Percentiles rank a stretch among this genome's conserved stretches.
Conservation (phyloP, 2,113 vertebrate genomes). For the Donacobius atricapilla region DNA sequence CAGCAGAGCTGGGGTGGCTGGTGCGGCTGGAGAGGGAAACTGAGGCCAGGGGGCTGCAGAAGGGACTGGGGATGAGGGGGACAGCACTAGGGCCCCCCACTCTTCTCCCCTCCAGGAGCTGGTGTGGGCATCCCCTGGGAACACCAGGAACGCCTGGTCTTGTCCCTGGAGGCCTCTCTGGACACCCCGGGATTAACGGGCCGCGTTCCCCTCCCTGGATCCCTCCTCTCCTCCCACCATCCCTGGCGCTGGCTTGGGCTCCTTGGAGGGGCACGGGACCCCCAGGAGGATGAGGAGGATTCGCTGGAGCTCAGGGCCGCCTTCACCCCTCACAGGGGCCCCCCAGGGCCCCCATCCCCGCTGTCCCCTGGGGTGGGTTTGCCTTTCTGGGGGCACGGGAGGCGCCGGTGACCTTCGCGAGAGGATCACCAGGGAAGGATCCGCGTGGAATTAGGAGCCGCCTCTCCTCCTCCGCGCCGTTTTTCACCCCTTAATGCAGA, state of each 20-base stretch:
- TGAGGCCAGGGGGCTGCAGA: not conserved
- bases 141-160: rapidly evolving
- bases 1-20: not conserved
- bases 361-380: not conserved
- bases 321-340: rapidly evolving
- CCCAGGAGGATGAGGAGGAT: not conserved
- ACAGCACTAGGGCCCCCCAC: rapidly evolving
- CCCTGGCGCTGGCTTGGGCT: not conserved
- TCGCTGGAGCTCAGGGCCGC: rapidly evolving
- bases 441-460: not conserved
- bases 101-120: not conserved
- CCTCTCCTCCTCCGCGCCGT: not conserved
- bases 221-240: not conserved
- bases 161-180: not conserved
- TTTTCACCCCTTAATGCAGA: constrained; percentile 21
- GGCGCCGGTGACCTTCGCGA: not conserved
- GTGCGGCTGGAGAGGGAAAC: not conserved
- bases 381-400: not conserved
- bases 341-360: rapidly evolving
- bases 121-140: not conserved
- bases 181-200: rapidly evolving
- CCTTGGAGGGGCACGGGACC: not conserved
- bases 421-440: not conserved
- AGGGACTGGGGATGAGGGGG: not conserved
- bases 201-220: rapidly evolving